These are phyloP conservation scores for Melanotaenia trifasciata DNA, from an alignment of 2,797 vertebrate genomes.

Conservation along the genomic window DNA sequence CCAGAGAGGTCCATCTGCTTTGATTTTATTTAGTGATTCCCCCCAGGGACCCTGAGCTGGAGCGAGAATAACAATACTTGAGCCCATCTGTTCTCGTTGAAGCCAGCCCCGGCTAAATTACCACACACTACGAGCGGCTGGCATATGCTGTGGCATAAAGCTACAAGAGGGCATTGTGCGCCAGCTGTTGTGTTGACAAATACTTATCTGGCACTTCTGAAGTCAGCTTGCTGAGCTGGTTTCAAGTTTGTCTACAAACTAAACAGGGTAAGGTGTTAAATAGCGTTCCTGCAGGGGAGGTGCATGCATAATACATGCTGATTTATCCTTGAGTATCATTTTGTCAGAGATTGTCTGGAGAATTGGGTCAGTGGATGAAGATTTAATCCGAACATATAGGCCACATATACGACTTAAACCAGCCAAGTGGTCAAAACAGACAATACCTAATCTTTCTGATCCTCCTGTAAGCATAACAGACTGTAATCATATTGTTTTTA, in stretches of 20 bases:
- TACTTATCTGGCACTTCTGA: constrained; percentile 95
- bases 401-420: constrained; percentile 48
- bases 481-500: constrained; percentile 63
- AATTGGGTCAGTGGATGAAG: constrained; percentile 70
- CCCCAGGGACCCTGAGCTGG: constrained; percentile 90
- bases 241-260: constrained; percentile 84
- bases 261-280: constrained; percentile 69
- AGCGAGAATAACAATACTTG: constrained; percentile 96
- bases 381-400: constrained; percentile 73
- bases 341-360: constrained; percentile 60
- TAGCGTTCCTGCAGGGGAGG: constrained; percentile 51
- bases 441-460: constrained; percentile 60
- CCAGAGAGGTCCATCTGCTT: constrained; percentile 95
- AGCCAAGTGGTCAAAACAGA: constrained; percentile 61
- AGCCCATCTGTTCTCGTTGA: constrained; percentile 95
- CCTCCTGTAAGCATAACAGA: constrained; percentile 43
- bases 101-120: constrained; percentile 93
- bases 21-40: constrained; percentile 96
- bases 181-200: constrained; percentile 97
- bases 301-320: constrained; percentile 62
- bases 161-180: constrained; percentile 94
- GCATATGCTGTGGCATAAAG: constrained; percentile 98
- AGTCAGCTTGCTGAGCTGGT: constrained; percentile 90
- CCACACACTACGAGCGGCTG: constrained; percentile 92
- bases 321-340: constrained; percentile 69